phyloP scores from a whole-genome alignment of 37 sponge, comb jelly and placozoan species.

The Agelas oroides region DNA sequence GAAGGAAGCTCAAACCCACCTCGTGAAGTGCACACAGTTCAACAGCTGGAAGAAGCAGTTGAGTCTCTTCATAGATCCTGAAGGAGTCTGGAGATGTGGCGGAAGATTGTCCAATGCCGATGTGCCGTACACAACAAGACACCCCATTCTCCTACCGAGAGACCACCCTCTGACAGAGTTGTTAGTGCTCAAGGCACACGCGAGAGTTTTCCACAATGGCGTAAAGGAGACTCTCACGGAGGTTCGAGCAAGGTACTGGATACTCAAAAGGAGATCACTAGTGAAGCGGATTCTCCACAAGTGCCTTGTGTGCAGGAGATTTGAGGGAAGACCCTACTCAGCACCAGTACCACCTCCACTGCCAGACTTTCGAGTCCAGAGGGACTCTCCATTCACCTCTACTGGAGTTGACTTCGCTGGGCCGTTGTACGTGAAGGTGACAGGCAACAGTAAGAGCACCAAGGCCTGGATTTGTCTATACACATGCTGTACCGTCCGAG shows the following conservation, averaged over 20 bases:
- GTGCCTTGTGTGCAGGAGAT: not conserved
- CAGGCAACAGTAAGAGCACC: not conserved
- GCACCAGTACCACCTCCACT: constrained; percentile 20
- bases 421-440: not conserved
- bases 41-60: constrained; percentile 18
- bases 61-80: constrained; percentile 18
- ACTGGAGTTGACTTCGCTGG: constrained; percentile 24
- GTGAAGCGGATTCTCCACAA: not conserved
- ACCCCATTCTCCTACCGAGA: constrained; percentile 33
- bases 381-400: constrained; percentile 9
- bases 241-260: constrained; percentile 17
- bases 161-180: not conserved
- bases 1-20: not conserved
- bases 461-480: constrained; percentile 32
- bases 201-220: constrained; percentile 11
- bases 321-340: not conserved
- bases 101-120: constrained; percentile 32
- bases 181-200: not conserved
- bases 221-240: constrained; percentile 39
- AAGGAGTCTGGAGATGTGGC: constrained; percentile 43
- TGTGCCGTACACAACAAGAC: constrained; percentile 7
- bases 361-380: not conserved
- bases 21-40: not conserved
- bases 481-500: constrained; percentile 13
- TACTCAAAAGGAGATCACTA: not conserved